Evolutionary conservation across 2,888 invertebrate species (phyloP).

Genomic region (Sarcophaga rosellei): DNA sequence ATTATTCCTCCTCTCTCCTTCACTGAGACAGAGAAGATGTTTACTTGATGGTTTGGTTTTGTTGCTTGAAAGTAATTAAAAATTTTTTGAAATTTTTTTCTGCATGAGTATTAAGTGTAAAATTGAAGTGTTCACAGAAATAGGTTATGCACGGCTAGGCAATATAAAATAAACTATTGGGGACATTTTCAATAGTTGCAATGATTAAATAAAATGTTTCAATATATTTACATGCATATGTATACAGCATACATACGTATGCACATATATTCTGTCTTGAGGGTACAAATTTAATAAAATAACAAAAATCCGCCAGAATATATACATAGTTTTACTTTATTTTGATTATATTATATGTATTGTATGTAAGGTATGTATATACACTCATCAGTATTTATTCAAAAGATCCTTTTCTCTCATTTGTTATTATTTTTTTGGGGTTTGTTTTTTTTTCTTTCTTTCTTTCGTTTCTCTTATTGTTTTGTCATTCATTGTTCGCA

Average conservation of each 20-base stretch:
- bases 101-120: no score
- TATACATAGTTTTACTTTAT: not conserved
- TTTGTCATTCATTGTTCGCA: constrained; percentile 40
- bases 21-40: no score
- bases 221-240: no score
- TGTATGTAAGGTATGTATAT: no score
- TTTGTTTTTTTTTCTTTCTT: not conserved
- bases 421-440: not conserved
- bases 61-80: no score
- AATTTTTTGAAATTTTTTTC: no score
- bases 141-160: no score
- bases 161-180: no score
- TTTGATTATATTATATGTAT: constrained; percentile 28
- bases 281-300: constrained; percentile 45
- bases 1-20: no score
- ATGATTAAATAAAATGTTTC: constrained; percentile 2
- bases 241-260: no score
- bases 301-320: constrained; percentile 31
- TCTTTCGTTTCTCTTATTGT: constrained; percentile 15
- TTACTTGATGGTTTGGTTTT: no score
- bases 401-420: constrained; percentile 22
- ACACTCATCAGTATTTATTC: constrained; percentile 9
- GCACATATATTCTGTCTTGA: not conserved
- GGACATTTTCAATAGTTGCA: constrained; percentile 12
- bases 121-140: no score